Base-by-base conservation (phyloP, 1,140 invertebrate genomes). In the Heterodera schachtii region DNA sequence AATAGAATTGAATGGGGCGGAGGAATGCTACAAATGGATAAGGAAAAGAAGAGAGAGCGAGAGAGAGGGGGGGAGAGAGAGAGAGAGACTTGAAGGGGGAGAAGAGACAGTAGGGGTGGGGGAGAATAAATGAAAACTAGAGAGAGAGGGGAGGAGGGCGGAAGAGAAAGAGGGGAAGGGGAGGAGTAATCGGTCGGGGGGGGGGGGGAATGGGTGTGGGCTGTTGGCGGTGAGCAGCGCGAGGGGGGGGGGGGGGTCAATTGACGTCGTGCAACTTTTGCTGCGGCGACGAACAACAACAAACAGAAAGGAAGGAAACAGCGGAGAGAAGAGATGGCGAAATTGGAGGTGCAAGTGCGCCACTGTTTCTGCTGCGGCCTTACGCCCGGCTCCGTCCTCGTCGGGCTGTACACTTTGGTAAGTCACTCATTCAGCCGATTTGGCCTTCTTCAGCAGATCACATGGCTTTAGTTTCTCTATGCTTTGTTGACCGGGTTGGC, bases 331-430 rank as follows among this genome's bases (percentile, higher is more conserved):
- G 5, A 9, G 3, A 71, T 71, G 69, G 69, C 89, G 44, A 89
- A 89, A 76, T 83, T 90, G 9, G 88, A 89, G 76, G 89, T 89
- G 13, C 88, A 90, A 75, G 86, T 89, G 70, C 83, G 88, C 16
- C 78, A 81, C 67, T 89, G 88, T 79, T 90, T 84, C 73, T 89
- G 88, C 81, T 89, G 88, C 70, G 86, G 86, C 41, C 86, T 89
- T 16, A 79, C 86, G 7, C 67, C 85, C 64, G 87, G 85, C 41
- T 84, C 88, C 16, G 44, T 89, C 49, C 84, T 89, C 66, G 84
- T 89, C 74, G 88, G 84, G 21, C 70, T 89, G 60, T 89, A 89
- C 78, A 89, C 89, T 64, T 80, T 89, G 80, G 89, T 89, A 31
- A 76, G 88, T 78, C 21, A 5, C 21, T 71, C 60, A 82, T n/a